phyloP scores from a whole-genome alignment of 2,113 vertebrate species.

The Falcunculus frontatus region DNA sequence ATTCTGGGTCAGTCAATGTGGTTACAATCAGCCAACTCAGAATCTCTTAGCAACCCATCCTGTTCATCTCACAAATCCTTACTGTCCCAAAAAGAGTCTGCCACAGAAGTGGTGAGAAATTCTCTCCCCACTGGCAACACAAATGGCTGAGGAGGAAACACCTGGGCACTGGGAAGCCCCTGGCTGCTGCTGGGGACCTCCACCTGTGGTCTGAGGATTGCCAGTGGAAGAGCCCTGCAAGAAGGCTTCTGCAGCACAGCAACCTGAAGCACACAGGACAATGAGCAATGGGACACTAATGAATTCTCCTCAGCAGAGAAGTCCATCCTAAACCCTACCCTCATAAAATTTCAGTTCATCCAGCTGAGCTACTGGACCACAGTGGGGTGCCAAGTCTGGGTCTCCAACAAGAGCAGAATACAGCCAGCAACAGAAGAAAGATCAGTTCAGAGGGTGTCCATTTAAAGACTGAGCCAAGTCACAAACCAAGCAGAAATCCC shows the following conservation, averaged over 20 bases:
- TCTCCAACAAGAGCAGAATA: neutral
- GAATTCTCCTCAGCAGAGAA: neutral
- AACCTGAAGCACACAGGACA: rapidly evolving
- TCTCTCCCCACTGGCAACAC: neutral
- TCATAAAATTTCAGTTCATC: neutral
- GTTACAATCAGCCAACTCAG: neutral
- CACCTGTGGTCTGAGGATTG: neutral
- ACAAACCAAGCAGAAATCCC: neutral
- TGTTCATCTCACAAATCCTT: neutral
- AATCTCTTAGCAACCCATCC: neutral
- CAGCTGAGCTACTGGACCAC: neutral
- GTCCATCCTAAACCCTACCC: neutral
- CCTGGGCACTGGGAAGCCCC: neutral
- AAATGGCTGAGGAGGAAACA: neutral
- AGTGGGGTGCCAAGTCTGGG: neutral
- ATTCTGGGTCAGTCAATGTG: neutral
- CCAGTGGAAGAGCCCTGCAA: neutral
- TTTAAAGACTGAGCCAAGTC: neutral
- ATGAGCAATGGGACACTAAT: rapidly evolving
- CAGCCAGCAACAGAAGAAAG: neutral
- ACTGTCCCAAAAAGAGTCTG: neutral
- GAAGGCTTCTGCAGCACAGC: neutral
- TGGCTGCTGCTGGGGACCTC: neutral
- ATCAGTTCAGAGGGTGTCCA: neutral
- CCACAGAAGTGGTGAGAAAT: neutral